Percentiles rank a stretch among this genome's conserved stretches.
Evolutionary conservation across 2,797 vertebrate species (phyloP).

Genomic region (Potorous gilbertii): DNA sequence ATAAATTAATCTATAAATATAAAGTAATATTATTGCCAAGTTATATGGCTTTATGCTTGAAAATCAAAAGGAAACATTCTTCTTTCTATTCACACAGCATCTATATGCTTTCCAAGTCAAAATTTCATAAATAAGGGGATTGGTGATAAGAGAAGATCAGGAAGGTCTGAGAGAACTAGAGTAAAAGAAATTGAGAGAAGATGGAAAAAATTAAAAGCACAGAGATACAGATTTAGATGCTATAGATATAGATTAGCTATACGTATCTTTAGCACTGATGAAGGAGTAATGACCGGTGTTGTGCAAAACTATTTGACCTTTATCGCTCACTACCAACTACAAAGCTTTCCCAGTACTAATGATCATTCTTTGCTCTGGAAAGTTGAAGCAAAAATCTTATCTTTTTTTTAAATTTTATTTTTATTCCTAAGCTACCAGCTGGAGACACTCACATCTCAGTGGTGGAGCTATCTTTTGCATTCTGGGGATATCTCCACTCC

Average conservation of each 20-base stretch:
- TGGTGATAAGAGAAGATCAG: background rate
- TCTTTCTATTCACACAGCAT: constrained; percentile 38
- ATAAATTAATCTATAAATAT: background rate
- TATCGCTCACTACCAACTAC: too few species aligned
- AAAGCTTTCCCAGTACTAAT: background rate
- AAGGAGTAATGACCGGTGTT: too few species aligned
- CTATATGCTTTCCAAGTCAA: constrained; percentile 43
- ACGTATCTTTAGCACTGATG: background rate
- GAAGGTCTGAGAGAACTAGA: constrained; percentile 4
- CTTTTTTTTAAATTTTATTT: background rate
- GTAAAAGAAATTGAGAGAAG: constrained; percentile 1
- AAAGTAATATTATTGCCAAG: background rate
- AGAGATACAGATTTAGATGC: background rate
- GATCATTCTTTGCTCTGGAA: background rate
- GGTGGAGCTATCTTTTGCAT: too few species aligned
- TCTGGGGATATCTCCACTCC: too few species aligned
- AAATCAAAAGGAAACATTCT: constrained; percentile 11
- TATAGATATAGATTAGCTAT: background rate
- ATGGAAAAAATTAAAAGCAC: background rate
- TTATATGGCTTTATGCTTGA: background rate
- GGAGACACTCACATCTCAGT: background rate
- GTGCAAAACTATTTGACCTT: too few species aligned
- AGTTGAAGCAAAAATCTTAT: background rate
- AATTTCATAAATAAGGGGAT: background rate
- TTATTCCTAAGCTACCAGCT: background rate